Conservation (phyloP, 2,888 invertebrate genomes). For the Drosophila neotestacea region DNA sequence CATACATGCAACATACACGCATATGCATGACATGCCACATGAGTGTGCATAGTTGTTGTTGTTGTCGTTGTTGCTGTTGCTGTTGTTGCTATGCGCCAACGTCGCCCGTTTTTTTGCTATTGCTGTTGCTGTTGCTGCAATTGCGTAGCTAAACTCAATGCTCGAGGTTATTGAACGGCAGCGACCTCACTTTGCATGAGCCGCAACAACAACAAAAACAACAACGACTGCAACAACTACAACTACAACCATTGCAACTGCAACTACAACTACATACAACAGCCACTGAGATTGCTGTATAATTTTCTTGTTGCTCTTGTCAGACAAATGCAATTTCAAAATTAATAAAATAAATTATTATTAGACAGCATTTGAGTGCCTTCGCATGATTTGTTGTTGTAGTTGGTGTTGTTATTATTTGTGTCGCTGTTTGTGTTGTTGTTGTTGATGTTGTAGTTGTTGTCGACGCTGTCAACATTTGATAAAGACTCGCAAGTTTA, state of each 20-base stretch:
- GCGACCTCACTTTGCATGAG: slow-evolving; percentile 82
- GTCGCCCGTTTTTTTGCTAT: slow-evolving; percentile 40
- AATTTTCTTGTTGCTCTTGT: slow-evolving; percentile 77
- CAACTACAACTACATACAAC: slow-evolving; percentile 21
- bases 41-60: slow-evolving; percentile 29
- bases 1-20: slow-evolving; percentile 13
- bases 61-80: slow-evolving; percentile 13
- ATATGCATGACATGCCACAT: slow-evolving; percentile 48
- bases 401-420: background rate
- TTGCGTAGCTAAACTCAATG: slow-evolving; percentile 69
- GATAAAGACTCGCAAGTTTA: slow-evolving; percentile 61
- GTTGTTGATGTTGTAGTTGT: background rate
- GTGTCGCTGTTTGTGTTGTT: background rate
- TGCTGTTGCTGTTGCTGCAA: slow-evolving; percentile 53
- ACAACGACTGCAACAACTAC: slow-evolving; percentile 18
- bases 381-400: background rate
- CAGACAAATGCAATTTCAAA: slow-evolving; percentile 74
- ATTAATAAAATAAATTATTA: slow-evolving; percentile 81
- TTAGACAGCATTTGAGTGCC: slow-evolving; percentile 60
- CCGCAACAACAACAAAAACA: slow-evolving; percentile 32
- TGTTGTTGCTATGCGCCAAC: slow-evolving; percentile 62
- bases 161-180: slow-evolving; percentile 83
- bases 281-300: slow-evolving; percentile 54
- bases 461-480: slow-evolving; percentile 51
- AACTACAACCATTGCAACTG: slow-evolving; percentile 25